A percentile compares a stretch with the other conserved stretches of the same genome.
phyloP scores from a whole-genome alignment of 1,140 invertebrate species.

The Drosophila novamexicana region DNA sequence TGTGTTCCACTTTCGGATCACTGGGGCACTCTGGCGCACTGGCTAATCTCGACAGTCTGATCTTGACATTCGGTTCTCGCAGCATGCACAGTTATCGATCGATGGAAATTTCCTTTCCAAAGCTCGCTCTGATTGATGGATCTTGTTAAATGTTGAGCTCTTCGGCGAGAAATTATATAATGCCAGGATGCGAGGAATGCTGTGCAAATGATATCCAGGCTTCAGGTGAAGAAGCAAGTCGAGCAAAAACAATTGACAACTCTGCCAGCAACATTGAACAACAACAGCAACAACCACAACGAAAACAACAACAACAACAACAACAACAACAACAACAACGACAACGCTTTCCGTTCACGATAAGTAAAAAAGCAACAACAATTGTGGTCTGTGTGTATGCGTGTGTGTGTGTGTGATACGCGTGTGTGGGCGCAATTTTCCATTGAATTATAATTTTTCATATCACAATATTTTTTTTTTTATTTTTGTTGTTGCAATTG shows the following conservation, averaged over 20 bases:
- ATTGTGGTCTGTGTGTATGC: conserved; percentile 27
- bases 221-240: conserved; percentile 22
- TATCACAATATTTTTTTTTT: conserved; percentile 44
- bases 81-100: conserved; percentile 18
- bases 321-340: conserved; percentile 45
- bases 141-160: conserved; percentile 13
- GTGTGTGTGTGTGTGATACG: conserved; percentile 37
- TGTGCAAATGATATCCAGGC: conserved; percentile 11
- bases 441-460: conserved; percentile 81
- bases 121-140: conserved; percentile 34
- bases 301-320: conserved; percentile 33
- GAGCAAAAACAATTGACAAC: conserved; percentile 33
- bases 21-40: no score
- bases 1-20: conserved; percentile 18
- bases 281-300: neutral
- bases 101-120: conserved; percentile 21
- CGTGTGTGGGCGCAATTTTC: conserved; percentile 83
- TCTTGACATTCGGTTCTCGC: conserved; percentile 32
- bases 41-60: conserved; percentile 21
- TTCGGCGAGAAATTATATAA: conserved; percentile 3
- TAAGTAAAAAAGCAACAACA: conserved; percentile 58
- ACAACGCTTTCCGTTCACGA: conserved; percentile 76
- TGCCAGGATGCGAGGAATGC: conserved; percentile 11
- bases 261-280: conserved; percentile 17
- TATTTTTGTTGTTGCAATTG: conserved; percentile 16